phyloP scores from a whole-genome alignment of 2,888 invertebrate species.

The Dorcus parallelipipedus region DNA sequence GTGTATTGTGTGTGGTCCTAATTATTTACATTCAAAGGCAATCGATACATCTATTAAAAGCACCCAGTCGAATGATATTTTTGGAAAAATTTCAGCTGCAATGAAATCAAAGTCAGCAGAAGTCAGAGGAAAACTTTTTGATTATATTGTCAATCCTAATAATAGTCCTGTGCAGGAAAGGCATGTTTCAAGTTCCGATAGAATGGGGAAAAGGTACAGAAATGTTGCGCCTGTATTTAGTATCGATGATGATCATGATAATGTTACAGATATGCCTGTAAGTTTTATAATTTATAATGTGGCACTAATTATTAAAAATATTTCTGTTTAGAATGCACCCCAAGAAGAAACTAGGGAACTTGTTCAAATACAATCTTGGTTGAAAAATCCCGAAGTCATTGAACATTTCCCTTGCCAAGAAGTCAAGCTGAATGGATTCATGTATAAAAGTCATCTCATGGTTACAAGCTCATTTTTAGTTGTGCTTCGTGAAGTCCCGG shows the following conservation, averaged over 20 bases:
- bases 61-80: slow-evolving; percentile 61
- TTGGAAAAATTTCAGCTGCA: slow-evolving; percentile 79
- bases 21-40: slow-evolving; percentile 26
- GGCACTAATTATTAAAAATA: neutral
- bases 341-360: slow-evolving; percentile 71
- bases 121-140: slow-evolving; percentile 86
- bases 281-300: slow-evolving; percentile 25
- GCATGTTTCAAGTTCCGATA: slow-evolving; percentile 81
- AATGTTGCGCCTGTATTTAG: slow-evolving; percentile 92
- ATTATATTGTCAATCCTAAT: slow-evolving; percentile 89
- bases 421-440: slow-evolving; percentile 83
- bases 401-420: slow-evolving; percentile 90
- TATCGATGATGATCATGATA: slow-evolving; percentile 83
- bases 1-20: slow-evolving; percentile 77
- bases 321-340: slow-evolving; percentile 25
- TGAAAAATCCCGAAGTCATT: slow-evolving; percentile 79
- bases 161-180: slow-evolving; percentile 60
- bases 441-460: slow-evolving; percentile 84
- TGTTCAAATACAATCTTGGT: slow-evolving; percentile 75
- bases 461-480: slow-evolving; percentile 83
- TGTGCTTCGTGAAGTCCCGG: slow-evolving; percentile 76
- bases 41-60: slow-evolving; percentile 34
- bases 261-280: slow-evolving; percentile 48
- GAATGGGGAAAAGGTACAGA: slow-evolving; percentile 82
- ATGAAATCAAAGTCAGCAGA: slow-evolving; percentile 90